Percentiles rank a stretch among this genome's conserved stretches.
phyloP scores from a whole-genome alignment of 2,113 vertebrate species.

The Zosterops pallidus region DNA sequence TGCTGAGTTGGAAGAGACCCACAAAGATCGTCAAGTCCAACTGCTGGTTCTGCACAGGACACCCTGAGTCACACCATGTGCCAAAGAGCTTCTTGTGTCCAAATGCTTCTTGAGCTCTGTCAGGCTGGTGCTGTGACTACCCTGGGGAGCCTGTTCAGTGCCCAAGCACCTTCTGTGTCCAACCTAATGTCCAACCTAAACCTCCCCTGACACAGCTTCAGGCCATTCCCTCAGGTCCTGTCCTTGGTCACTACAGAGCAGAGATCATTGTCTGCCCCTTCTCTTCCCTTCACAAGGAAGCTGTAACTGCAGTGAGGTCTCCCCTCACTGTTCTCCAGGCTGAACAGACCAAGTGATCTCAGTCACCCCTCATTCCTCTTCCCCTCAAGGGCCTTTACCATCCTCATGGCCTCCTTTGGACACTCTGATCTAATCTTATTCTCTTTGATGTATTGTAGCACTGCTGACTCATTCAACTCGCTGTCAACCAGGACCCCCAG shows the following conservation, averaged over 20 bases:
- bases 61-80: background rate
- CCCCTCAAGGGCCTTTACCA: background rate
- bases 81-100: accelerated
- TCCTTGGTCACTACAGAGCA: background rate
- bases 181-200: background rate
- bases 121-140: background rate
- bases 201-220: accelerated
- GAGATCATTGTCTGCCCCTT: background rate
- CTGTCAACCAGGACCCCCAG: accelerated
- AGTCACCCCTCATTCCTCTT: accelerated
- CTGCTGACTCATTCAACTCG: accelerated
- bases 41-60: background rate
- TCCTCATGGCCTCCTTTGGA: background rate
- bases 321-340: background rate
- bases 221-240: background rate
- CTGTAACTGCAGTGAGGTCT: background rate
- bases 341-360: background rate
- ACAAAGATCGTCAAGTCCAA: accelerated
- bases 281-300: accelerated
- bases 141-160: background rate
- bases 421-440: background rate
- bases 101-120: accelerated
- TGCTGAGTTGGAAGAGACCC: background rate
- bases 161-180: accelerated
- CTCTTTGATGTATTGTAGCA: background rate